phyloP scores from a whole-genome alignment of 2,888 invertebrate species.

The Drosophila flavopinicola region DNA sequence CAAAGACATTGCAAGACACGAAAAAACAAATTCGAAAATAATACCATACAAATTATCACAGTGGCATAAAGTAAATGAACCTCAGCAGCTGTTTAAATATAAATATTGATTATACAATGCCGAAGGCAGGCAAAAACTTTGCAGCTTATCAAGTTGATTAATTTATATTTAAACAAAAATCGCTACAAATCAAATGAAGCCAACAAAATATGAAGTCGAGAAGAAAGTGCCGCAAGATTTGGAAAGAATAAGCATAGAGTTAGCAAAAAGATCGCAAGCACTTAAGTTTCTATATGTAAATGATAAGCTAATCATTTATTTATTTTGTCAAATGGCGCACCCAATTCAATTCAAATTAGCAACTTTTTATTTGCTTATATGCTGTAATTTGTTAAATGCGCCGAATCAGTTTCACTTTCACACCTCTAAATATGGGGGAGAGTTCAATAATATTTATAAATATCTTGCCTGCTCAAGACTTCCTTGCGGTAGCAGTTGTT shows the following conservation, averaged over 20 bases:
- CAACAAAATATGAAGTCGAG: not conserved
- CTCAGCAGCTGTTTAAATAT: conserved; percentile 56
- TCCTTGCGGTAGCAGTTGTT: conserved; percentile 52
- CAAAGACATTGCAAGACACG: conserved; percentile 49
- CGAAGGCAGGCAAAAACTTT: not conserved
- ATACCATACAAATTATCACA: conserved; percentile 44
- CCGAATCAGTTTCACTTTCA: conserved; percentile 41
- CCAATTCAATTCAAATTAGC: conserved; percentile 17
- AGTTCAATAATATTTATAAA: conserved; percentile 30
- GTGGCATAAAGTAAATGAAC: conserved; percentile 59
- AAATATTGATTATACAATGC: conserved; percentile 44
- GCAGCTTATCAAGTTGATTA: conserved; percentile 14
- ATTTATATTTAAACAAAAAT: conserved; percentile 35
- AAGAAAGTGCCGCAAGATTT: not conserved
- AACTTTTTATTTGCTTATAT: conserved; percentile 7
- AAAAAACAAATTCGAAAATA: conserved; percentile 39
- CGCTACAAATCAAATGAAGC: not conserved
- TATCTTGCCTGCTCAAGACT: conserved; percentile 21
- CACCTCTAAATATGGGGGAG: conserved; percentile 7
- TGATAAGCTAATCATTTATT: not conserved
- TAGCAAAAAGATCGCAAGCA: too few species aligned
- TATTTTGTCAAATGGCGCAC: conserved; percentile 8
- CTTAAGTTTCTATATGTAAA: conserved; percentile 17
- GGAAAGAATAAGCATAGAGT: too few species aligned
- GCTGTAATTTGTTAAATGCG: not conserved